Conservation (phyloP, 2,797 vertebrate genomes). For the Anguilla marmorata region DNA sequence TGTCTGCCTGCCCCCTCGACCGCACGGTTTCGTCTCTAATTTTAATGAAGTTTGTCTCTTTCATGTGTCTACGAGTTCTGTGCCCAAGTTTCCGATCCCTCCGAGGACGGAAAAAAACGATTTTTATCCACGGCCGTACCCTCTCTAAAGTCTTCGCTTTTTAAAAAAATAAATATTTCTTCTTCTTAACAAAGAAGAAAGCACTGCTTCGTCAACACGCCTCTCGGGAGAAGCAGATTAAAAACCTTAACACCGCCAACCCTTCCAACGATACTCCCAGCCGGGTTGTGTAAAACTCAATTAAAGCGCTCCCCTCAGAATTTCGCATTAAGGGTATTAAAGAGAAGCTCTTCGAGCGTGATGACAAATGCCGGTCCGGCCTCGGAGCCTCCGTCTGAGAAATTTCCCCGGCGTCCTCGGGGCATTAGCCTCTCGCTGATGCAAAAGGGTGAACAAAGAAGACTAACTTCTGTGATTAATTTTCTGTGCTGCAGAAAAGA, state of each 20-base stretch:
- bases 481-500: conserved; percentile 51
- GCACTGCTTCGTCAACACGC: conserved; percentile 99
- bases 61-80: conserved; percentile 99
- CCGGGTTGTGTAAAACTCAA: conserved; percentile 99
- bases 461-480: conserved; percentile 70
- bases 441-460: conserved; percentile 59
- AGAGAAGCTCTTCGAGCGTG: conserved; percentile 98
- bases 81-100: conserved; percentile 97
- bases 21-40: conserved; percentile 97
- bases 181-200: conserved; percentile 93
- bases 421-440: conserved; percentile 79
- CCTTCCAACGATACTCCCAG: conserved; percentile 98
- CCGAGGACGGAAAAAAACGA: conserved; percentile 99
- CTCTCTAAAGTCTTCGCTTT: conserved; percentile 88
- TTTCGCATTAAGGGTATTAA: conserved; percentile 99
- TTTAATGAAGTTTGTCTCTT: conserved; percentile 99
- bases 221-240: conserved; percentile 99
- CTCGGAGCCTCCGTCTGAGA: conserved; percentile 86
- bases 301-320: conserved; percentile 99
- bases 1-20: conserved; percentile 81
- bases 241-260: conserved; percentile 99
- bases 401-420: conserved; percentile 80
- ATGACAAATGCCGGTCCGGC: conserved; percentile 88
- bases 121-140: conserved; percentile 99
- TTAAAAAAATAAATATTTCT: conserved; percentile 63